Percentiles rank a stretch among this genome's conserved stretches.
These are phyloP conservation scores for Hypomecis atomaria DNA, from an alignment of 2,888 invertebrate genomes.

Conservation along the genomic window DNA sequence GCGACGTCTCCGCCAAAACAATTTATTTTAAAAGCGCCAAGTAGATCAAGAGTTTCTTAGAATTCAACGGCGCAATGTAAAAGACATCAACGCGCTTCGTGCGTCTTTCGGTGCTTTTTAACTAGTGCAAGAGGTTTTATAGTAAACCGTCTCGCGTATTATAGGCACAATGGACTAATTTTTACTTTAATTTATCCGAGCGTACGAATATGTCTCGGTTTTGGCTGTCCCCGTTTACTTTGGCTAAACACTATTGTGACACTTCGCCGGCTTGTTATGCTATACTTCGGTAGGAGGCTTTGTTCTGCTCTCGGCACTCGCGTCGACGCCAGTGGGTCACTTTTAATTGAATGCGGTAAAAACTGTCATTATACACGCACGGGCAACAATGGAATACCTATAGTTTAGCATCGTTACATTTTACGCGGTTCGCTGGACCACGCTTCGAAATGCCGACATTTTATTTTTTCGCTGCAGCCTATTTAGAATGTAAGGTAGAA, in stretches of 20 bases:
- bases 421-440: slow-evolving; percentile 23
- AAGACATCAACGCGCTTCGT: slow-evolving; percentile 47
- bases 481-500: slow-evolving; percentile 6
- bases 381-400: slow-evolving; percentile 63
- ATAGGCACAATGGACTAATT: slow-evolving; percentile 46
- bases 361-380: slow-evolving; percentile 78
- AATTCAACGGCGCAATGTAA: slow-evolving; percentile 39
- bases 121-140: slow-evolving; percentile 34
- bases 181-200: slow-evolving; percentile 46
- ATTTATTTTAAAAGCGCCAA: slow-evolving; percentile 24
- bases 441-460: slow-evolving; percentile 11
- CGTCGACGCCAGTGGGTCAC: slow-evolving; percentile 71
- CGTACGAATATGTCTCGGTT: slow-evolving; percentile 47
- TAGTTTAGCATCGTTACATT: slow-evolving; percentile 51
- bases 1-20: slow-evolving; percentile 13
- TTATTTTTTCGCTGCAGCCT: slow-evolving; percentile 15
- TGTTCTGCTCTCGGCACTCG: slow-evolving; percentile 59
- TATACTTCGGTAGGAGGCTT: slow-evolving; percentile 51
- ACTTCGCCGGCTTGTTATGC: slow-evolving; percentile 49
- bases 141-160: slow-evolving; percentile 26
- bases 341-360: slow-evolving; percentile 80
- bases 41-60: slow-evolving; percentile 38
- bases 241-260: slow-evolving; percentile 50
- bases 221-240: slow-evolving; percentile 48
- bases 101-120: slow-evolving; percentile 41